A percentile compares a stretch with the other conserved stretches of the same genome.
Conservation (phyloP, 2,113 vertebrate genomes). For the Manacus vitellinus region DNA sequence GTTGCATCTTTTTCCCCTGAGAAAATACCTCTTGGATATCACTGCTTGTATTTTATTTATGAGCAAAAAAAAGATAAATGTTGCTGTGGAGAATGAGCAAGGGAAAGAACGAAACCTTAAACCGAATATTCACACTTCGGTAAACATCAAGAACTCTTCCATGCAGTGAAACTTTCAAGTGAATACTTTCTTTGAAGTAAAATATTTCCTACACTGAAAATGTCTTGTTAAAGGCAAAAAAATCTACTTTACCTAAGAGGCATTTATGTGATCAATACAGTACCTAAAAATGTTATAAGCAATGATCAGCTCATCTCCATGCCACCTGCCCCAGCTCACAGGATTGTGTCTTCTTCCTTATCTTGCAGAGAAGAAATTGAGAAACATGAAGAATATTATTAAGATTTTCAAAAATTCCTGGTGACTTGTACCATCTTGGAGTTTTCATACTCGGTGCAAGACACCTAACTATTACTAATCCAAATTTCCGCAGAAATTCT, state of each 20-base stretch:
- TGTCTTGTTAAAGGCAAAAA: neutral
- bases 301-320: neutral
- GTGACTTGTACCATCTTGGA: neutral
- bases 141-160: neutral
- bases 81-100: neutral
- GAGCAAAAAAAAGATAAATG: neutral
- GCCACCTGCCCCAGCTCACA: neutral
- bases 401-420: neutral
- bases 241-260: neutral
- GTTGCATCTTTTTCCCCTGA: neutral
- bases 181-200: neutral
- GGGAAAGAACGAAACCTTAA: neutral
- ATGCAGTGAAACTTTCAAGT: neutral
- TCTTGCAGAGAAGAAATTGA: neutral
- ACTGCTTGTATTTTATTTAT: neutral
- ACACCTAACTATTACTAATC: neutral
- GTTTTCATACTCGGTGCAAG: neutral
- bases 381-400: neutral
- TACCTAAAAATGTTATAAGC: neutral
- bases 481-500: neutral
- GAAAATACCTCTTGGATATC: neutral
- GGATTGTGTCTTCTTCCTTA: neutral
- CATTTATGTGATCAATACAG: neutral
- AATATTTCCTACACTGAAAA: neutral
- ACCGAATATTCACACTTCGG: neutral